These are phyloP conservation scores for Nesospiza acunhae DNA, from an alignment of 2,113 vertebrate genomes.

Conservation along the genomic window DNA sequence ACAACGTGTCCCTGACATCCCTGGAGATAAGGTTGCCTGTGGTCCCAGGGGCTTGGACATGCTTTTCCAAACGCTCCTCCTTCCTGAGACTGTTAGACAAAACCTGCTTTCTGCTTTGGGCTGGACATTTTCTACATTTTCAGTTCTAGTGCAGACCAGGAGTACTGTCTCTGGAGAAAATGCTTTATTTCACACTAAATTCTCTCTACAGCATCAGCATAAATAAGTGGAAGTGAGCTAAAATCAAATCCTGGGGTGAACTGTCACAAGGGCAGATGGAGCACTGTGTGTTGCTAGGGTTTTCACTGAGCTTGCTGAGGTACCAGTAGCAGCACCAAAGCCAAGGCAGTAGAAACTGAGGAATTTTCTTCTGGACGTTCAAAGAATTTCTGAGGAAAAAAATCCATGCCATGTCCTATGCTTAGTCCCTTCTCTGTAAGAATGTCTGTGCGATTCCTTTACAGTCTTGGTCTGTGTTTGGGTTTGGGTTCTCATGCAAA, in stretches of 20 bases:
- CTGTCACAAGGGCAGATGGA: not conserved
- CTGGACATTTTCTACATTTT: not conserved
- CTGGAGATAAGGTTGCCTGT: not conserved
- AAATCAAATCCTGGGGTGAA: not conserved
- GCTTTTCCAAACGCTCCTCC: not conserved
- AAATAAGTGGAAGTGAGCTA: not conserved
- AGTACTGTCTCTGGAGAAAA: not conserved
- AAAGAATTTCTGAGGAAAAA: not conserved
- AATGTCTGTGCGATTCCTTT: not conserved
- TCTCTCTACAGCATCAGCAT: not conserved
- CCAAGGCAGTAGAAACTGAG: not conserved
- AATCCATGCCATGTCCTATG: not conserved
- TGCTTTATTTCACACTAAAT: not conserved
- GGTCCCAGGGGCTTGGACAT: not conserved
- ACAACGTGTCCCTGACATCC: not conserved
- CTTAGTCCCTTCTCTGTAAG: not conserved
- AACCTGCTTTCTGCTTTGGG: not conserved
- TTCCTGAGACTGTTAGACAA: not conserved
- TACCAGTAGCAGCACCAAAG: not conserved
- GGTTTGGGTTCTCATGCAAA: not conserved
- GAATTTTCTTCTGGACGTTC: not conserved
- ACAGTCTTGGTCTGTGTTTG: not conserved
- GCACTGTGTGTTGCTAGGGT: not conserved
- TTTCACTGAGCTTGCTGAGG: not conserved
- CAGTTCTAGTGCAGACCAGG: not conserved